Evolutionary conservation across 2,113 vertebrate species (phyloP).

Genomic region (Sinocyclocheilus rhinocerous): DNA sequence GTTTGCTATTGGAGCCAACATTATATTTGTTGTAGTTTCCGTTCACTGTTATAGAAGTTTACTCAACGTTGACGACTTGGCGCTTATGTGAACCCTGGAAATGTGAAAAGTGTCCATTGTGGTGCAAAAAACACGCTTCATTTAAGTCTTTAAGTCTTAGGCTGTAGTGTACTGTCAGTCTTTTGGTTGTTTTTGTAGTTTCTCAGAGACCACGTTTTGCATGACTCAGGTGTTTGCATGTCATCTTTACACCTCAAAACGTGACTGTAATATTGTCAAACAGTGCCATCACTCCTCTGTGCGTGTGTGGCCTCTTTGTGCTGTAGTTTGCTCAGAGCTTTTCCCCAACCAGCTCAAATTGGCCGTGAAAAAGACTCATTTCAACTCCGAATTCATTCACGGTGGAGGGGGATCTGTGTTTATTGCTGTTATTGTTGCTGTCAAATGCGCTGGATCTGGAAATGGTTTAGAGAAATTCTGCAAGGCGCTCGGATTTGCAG

Average conservation of each 20-base stretch:
- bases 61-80: no score
- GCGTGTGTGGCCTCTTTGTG: slow-evolving; percentile 65
- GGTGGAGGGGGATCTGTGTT: slow-evolving; percentile 68
- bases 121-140: not conserved
- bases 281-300: slow-evolving; percentile 68
- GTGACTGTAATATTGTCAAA: not conserved
- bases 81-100: no score
- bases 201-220: slow-evolving; percentile 68
- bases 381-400: slow-evolving; percentile 65
- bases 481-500: slow-evolving; percentile 41
- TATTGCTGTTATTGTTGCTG: slow-evolving; percentile 72
- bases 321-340: slow-evolving; percentile 69
- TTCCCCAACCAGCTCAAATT: slow-evolving; percentile 68
- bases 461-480: slow-evolving; percentile 40
- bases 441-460: slow-evolving; percentile 64
- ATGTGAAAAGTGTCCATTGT: not conserved
- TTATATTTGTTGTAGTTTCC: not conserved
- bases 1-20: no score
- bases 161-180: not conserved
- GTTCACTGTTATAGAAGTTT: no score
- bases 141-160: not conserved
- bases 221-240: slow-evolving; percentile 75
- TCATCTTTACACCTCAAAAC: slow-evolving; percentile 74
- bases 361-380: slow-evolving; percentile 73
- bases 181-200: not conserved